These are phyloP conservation scores for Acipenser ruthenus DNA, from an alignment of 2,797 vertebrate species.

Conservation along the genomic window DNA sequence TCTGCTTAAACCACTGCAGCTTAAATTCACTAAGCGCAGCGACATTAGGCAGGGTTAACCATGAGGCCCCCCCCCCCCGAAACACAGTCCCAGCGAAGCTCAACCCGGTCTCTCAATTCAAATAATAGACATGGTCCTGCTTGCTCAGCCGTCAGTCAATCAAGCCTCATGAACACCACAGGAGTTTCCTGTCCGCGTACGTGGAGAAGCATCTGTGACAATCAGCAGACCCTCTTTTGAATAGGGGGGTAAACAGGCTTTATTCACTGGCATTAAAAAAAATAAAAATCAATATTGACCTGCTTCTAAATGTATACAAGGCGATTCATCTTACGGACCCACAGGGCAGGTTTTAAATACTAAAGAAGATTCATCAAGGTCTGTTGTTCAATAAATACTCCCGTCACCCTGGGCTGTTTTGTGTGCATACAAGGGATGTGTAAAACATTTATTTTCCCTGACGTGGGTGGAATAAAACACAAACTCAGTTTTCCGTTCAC, in stretches of 20 bases:
- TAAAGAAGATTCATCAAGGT: too few species aligned
- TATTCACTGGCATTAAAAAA: neutral
- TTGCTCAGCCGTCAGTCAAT: slow-evolving; percentile 61
- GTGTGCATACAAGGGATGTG: too few species aligned
- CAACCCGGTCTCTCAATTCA: slow-evolving; percentile 14
- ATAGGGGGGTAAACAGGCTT: neutral
- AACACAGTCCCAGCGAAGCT: slow-evolving; percentile 36
- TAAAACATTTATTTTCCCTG: too few species aligned
- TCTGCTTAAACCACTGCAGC: slow-evolving; percentile 50
- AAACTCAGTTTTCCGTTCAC: too few species aligned
- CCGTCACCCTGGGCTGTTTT: too few species aligned
- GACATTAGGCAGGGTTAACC: slow-evolving; percentile 50
- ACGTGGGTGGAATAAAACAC: too few species aligned
- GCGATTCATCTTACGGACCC: too few species aligned
- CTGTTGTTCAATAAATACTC: too few species aligned
- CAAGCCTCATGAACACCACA: slow-evolving; percentile 40
- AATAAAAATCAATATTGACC: neutral
- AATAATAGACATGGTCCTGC: slow-evolving; percentile 55
- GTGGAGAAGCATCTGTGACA: neutral
- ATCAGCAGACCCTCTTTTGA: neutral
- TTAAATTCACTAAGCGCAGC: slow-evolving; percentile 62
- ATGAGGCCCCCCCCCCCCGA: slow-evolving; percentile 26
- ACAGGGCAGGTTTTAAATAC: too few species aligned
- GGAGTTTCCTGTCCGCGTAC: slow-evolving; percentile 12
- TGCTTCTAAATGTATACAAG: too few species aligned